A percentile compares a stretch with the other conserved stretches of the same genome.
phyloP scores from a whole-genome alignment of 2,113 vertebrate species.

The Stomatorhinus ivindoensis region DNA sequence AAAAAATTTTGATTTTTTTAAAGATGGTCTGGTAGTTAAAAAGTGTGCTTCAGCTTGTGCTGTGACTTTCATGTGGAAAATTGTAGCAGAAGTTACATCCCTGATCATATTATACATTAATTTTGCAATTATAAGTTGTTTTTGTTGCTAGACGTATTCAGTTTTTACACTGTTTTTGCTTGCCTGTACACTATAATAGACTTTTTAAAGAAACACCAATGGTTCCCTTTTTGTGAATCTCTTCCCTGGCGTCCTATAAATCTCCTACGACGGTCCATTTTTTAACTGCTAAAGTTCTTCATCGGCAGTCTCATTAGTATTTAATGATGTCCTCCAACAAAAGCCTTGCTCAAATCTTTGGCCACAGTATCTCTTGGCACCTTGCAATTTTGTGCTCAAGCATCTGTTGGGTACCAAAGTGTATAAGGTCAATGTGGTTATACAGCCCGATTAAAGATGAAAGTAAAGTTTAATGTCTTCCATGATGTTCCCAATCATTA shows the following conservation, averaged over 20 bases:
- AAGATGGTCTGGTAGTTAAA: background rate
- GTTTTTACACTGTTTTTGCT: background rate
- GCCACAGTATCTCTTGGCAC: background rate
- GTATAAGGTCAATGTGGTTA: constrained; percentile 22
- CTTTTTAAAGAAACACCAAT: background rate
- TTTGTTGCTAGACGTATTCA: background rate
- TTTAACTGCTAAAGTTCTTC: background rate
- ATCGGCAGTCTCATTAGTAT: background rate
- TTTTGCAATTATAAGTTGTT: background rate
- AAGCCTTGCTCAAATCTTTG: background rate
- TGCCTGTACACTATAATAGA: background rate
- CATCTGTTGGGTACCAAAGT: background rate
- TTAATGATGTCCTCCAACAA: background rate
- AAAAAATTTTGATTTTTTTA: background rate
- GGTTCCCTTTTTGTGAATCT: background rate
- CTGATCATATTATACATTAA: background rate
- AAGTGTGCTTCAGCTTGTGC: background rate
- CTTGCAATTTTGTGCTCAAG: background rate
- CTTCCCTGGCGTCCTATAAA: background rate
- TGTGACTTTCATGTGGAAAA: background rate
- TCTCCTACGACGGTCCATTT: background rate
- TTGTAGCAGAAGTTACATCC: background rate
- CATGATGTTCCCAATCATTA: constrained; percentile 26
- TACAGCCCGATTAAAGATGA: constrained; percentile 19
- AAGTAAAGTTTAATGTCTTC: constrained; percentile 22